Evolutionary conservation across 2,113 vertebrate genomes (phyloP).

Genomic region (Daphoenositta chrysoptera): DNA sequence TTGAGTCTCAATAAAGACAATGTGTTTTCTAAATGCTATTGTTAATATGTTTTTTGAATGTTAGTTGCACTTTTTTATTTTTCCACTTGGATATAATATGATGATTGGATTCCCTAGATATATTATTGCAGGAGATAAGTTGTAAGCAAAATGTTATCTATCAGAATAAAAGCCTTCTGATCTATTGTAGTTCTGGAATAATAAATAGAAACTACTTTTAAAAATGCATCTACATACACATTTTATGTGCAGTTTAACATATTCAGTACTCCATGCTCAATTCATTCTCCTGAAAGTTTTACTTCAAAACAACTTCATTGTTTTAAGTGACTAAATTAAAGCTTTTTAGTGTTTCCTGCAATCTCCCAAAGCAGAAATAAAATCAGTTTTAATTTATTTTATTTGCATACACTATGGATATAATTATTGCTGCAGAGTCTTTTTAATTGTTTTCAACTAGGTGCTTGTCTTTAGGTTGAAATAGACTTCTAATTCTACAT

Average conservation of each 20-base stretch:
- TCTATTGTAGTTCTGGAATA: background rate
- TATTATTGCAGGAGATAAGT: background rate
- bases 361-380: constrained; percentile 83
- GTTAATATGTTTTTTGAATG: background rate
- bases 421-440: constrained; percentile 78
- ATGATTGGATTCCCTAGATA: background rate
- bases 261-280: constrained; percentile 34
- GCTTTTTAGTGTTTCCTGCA: constrained; percentile 74
- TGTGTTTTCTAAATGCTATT: background rate
- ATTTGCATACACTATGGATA: constrained; percentile 82
- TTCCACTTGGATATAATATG: background rate
- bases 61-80: background rate
- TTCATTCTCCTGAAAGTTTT: constrained; percentile 74
- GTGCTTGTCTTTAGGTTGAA: constrained; percentile 80
- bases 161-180: background rate
- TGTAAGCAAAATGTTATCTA: background rate
- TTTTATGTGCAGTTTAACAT: constrained; percentile 53
- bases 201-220: background rate
- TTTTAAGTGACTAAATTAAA: constrained; percentile 76
- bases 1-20: background rate
- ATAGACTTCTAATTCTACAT: constrained; percentile 73
- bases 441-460: constrained; percentile 86
- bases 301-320: constrained; percentile 70
- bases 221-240: constrained; percentile 30
- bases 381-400: constrained; percentile 87